These are phyloP conservation scores for Lycodopsis pacificus DNA, from an alignment of 2,797 vertebrate genomes.

Conservation along the genomic window DNA sequence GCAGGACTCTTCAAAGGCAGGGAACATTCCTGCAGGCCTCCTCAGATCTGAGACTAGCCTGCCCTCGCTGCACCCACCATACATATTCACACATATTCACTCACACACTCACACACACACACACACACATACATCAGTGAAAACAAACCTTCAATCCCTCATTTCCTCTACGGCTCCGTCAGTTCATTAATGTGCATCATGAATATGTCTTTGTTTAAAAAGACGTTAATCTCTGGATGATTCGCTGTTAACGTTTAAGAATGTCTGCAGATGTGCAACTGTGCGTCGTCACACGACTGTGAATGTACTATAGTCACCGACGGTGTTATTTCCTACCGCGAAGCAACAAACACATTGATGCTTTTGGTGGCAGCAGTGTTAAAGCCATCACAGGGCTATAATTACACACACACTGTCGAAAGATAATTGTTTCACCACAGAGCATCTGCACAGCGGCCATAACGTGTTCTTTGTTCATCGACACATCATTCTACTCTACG, in stretches of 20 bases:
- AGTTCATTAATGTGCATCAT: conserved; percentile 15
- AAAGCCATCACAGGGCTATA: neutral
- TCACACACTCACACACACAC: neutral
- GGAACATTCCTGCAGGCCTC: conserved; percentile 80
- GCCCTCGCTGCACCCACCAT: conserved; percentile 60
- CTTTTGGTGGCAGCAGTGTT: conserved; percentile 4
- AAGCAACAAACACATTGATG: neutral
- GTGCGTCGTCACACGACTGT: neutral
- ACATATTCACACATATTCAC: conserved; percentile 26
- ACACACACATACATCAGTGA: conserved; percentile 5
- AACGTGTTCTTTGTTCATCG: neutral
- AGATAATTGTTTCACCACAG: neutral
- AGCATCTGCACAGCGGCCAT: neutral
- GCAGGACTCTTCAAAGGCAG: conserved; percentile 81
- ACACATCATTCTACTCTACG: neutral
- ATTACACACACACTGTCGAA: neutral
- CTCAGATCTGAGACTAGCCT: conserved; percentile 75
- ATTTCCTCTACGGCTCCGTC: conserved; percentile 29
- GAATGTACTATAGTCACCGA: neutral
- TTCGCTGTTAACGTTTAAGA: conserved; percentile 4
- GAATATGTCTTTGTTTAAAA: conserved; percentile 6
- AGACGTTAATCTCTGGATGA: neutral
- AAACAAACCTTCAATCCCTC: conserved; percentile 29
- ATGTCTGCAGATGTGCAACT: neutral
- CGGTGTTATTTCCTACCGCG: neutral